phyloP scores from a whole-genome alignment of 2,888 invertebrate genomes.

The Microctonus aethiopoides region DNA sequence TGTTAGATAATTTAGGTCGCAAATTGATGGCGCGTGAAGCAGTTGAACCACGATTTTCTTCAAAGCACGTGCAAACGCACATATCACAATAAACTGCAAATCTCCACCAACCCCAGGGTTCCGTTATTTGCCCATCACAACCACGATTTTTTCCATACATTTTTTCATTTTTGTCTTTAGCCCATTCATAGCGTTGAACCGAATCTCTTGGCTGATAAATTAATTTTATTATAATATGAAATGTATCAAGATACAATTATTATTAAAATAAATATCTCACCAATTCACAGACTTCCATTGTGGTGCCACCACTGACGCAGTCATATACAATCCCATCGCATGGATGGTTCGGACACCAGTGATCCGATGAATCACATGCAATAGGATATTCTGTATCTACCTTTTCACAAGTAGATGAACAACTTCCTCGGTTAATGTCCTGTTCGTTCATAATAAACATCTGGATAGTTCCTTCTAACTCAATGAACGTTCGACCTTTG shows the following conservation, averaged over 20 bases:
- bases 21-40: not conserved
- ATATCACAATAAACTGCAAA: not conserved
- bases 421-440: too few species aligned
- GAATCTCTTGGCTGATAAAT: not conserved
- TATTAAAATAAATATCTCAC: too few species aligned
- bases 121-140: not conserved
- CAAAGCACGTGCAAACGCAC: not conserved
- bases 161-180: not conserved
- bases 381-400: not conserved
- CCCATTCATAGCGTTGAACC: not conserved
- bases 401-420: not conserved
- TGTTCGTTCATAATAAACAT: not conserved
- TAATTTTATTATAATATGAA: not conserved
- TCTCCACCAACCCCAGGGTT: not conserved
- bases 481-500: not conserved
- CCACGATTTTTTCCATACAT: not conserved
- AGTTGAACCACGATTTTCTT: not conserved
- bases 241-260: not conserved
- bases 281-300: not conserved
- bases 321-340: not conserved
- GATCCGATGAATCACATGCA: not conserved
- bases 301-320: not conserved
- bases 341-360: not conserved
- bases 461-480: not conserved
- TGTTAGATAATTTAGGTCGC: not conserved